phyloP scores from a whole-genome alignment of 2,113 vertebrate genomes.

The Nansenia antarctica region DNA sequence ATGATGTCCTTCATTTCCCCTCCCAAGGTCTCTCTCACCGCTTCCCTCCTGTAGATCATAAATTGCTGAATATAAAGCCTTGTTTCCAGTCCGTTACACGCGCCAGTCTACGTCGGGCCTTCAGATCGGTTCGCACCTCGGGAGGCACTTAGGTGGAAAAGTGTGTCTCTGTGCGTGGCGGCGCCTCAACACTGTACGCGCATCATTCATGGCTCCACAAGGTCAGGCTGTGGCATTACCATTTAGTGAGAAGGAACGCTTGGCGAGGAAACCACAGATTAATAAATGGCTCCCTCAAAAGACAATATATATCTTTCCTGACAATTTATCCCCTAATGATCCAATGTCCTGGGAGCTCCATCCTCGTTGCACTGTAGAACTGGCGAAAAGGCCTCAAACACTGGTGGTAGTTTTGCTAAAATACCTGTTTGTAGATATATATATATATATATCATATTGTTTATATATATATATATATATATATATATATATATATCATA shows the following conservation, averaged over 20 bases:
- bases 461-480: too few species aligned
- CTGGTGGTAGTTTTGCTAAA: background rate
- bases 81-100: conserved; percentile 75
- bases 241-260: conserved; percentile 51
- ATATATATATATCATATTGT: too few species aligned
- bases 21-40: conserved; percentile 62
- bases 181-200: conserved; percentile 54
- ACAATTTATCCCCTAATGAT: conserved; percentile 46
- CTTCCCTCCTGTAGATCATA: conserved; percentile 62
- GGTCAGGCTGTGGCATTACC: conserved; percentile 44
- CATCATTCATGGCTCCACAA: conserved; percentile 64
- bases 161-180: conserved; percentile 41
- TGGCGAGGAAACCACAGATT: conserved; percentile 52
- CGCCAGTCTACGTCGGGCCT: conserved; percentile 59
- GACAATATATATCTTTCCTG: conserved; percentile 56
- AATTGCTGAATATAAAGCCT: conserved; percentile 75
- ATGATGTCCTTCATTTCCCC: conserved; percentile 69
- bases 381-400: background rate
- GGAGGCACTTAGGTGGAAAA: conserved; percentile 66
- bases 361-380: background rate
- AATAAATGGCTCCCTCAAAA: conserved; percentile 49
- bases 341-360: conserved; percentile 6
- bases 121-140: conserved; percentile 60
- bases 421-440: too few species aligned
- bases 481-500: too few species aligned